These are phyloP conservation scores for Cichladusa arquata DNA, from an alignment of 2,113 vertebrate species.

Conservation along the genomic window DNA sequence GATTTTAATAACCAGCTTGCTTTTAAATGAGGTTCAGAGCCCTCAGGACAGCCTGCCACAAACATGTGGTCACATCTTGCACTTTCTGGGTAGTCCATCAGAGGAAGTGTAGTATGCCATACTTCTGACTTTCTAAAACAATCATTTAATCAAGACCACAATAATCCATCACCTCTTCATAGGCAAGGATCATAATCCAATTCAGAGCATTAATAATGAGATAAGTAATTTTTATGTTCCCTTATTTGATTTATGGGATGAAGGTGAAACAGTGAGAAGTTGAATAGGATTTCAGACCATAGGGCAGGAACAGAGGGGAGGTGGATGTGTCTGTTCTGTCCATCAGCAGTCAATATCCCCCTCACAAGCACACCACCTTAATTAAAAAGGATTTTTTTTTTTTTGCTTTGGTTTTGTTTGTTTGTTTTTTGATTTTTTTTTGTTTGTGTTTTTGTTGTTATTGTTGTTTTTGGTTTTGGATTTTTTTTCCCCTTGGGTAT, in stretches of 20 bases:
- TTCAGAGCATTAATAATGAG: neutral
- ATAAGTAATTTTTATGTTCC: neutral
- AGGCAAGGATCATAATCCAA: neutral
- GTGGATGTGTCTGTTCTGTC: neutral
- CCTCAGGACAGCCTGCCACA: neutral
- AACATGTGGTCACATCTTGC: neutral
- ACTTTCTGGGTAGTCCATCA: neutral
- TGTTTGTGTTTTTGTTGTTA: too few relatives aligned
- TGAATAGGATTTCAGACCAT: neutral
- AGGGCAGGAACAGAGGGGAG: neutral
- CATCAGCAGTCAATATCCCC: neutral
- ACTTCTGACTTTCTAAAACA: neutral
- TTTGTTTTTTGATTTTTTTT: too few relatives aligned
- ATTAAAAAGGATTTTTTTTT: neutral
- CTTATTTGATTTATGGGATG: neutral
- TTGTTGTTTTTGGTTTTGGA: too few relatives aligned
- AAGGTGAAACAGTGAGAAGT: neutral
- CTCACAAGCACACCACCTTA: neutral
- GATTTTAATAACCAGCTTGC: neutral
- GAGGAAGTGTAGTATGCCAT: neutral
- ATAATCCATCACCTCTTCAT: neutral
- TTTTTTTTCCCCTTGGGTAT: accelerated
- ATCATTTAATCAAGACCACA: neutral
- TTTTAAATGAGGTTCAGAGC: neutral
- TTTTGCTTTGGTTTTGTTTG: neutral